Evolutionary conservation across 2,797 vertebrate species (phyloP).

Genomic region (Takifugu ocellatus): DNA sequence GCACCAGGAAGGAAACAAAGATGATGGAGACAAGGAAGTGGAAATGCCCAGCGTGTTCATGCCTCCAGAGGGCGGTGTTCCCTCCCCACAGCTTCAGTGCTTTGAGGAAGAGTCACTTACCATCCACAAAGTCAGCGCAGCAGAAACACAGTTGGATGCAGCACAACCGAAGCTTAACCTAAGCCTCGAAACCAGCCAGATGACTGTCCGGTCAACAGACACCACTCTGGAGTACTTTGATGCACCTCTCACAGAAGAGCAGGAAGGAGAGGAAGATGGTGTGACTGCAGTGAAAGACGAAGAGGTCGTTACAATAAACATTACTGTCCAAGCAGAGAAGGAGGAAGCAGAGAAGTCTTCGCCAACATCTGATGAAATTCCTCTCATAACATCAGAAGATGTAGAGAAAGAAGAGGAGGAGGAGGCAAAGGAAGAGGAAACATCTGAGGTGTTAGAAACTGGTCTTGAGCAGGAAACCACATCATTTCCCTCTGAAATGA

Average conservation of each 20-base stretch:
- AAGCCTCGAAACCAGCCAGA: slow-evolving; percentile 72
- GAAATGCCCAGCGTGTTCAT: slow-evolving; percentile 32
- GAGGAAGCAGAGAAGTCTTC: slow-evolving; percentile 29
- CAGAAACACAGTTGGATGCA: slow-evolving; percentile 21
- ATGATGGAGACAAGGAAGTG: slow-evolving; percentile 36
- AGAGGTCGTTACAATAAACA: slow-evolving; percentile 54
- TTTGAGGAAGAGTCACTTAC: slow-evolving; percentile 56
- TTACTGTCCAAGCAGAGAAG: slow-evolving; percentile 41
- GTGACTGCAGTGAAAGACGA: slow-evolving; percentile 39
- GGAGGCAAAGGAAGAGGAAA: slow-evolving; percentile 14
- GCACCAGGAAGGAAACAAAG: slow-evolving; percentile 44
- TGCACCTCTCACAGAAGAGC: slow-evolving; percentile 73
- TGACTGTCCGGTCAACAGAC: slow-evolving; percentile 77
- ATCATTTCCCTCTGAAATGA: slow-evolving; percentile 9
- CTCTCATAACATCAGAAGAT: slow-evolving; percentile 18
- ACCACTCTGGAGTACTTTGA: slow-evolving; percentile 84
- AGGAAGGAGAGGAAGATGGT: slow-evolving; percentile 48
- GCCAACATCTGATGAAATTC: slow-evolving; percentile 14
- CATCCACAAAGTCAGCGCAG: slow-evolving; percentile 41
- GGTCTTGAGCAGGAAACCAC: slow-evolving; percentile 11
- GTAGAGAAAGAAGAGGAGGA: slow-evolving; percentile 19
- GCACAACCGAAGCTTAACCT: slow-evolving; percentile 42
- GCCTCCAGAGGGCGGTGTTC: slow-evolving; percentile 40
- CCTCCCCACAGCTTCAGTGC: slow-evolving; percentile 32
- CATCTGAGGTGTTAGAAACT: slow-evolving; percentile 25